Conservation (phyloP, 53 echinoderm and acorn worm species). For the Astropecten irregularis region DNA sequence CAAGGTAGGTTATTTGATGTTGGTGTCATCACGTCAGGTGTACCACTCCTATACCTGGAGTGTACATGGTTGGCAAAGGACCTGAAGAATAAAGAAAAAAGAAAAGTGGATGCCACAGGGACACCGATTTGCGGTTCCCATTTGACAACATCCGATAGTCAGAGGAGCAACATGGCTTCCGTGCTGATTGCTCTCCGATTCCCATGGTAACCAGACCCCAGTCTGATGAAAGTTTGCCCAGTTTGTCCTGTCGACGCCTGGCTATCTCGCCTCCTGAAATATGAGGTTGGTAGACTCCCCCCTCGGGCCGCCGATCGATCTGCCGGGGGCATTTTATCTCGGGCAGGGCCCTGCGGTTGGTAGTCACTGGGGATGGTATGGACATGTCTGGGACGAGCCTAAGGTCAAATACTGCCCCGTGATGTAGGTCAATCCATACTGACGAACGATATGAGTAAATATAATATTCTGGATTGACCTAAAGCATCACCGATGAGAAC, state of each 20-base stretch:
- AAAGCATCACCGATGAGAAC: not conserved
- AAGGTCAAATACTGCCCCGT: slow-evolving; percentile 3
- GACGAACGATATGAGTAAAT: slow-evolving; percentile 22
- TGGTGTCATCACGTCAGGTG: no score
- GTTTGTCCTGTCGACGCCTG: slow-evolving; percentile 34
- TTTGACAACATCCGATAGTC: not conserved
- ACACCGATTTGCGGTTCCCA: no score
- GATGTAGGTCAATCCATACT: slow-evolving; percentile 18
- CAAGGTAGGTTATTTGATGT: no score
- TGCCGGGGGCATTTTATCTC: slow-evolving; percentile 24
- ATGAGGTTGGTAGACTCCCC: slow-evolving; percentile 21
- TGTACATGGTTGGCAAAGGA: no score
- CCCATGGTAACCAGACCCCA: slow-evolving; percentile 16
- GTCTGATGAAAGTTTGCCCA: slow-evolving; percentile 21
- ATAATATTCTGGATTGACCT: slow-evolving; percentile 21
- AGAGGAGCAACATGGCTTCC: slow-evolving; percentile 27
- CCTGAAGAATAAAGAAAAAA: no score
- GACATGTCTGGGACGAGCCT: slow-evolving; percentile 25
- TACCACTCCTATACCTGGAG: no score
- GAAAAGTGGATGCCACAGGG: no score
- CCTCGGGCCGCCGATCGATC: slow-evolving; percentile 8
- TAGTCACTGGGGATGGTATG: not conserved
- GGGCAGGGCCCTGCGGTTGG: not conserved
- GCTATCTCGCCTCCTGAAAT: slow-evolving; percentile 9
- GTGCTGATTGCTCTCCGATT: not conserved